Percentiles rank a stretch among this genome's conserved stretches.
phyloP scores from a whole-genome alignment of 2,797 vertebrate species.

The Crypturellus tataupa region DNA sequence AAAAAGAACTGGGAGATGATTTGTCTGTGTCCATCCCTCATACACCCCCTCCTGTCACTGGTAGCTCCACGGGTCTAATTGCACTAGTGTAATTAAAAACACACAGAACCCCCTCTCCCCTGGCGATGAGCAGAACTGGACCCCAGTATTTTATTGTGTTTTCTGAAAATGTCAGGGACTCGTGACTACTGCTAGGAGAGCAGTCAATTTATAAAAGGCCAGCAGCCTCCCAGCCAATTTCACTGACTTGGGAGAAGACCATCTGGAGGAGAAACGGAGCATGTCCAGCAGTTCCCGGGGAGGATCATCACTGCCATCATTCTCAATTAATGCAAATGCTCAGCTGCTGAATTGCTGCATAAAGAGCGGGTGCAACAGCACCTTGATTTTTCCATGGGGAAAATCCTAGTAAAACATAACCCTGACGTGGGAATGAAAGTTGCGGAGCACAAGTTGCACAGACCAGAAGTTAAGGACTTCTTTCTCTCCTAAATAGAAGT shows the following conservation, averaged over 20 bases:
- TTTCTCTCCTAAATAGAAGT: not conserved
- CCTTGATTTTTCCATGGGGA: slow-evolving; percentile 60
- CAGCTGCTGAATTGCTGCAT: slow-evolving; percentile 18
- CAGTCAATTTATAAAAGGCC: slow-evolving; percentile 12
- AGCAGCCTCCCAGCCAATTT: slow-evolving; percentile 27
- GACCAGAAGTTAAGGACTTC: not conserved
- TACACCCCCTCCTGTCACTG: not conserved
- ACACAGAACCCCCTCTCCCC: too few relatives aligned
- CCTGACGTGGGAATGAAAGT: slow-evolving; percentile 2
- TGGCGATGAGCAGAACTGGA: not conserved
- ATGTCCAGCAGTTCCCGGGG: slow-evolving; percentile 33
- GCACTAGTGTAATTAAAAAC: not conserved
- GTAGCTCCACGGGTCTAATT: not conserved
- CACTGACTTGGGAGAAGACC: slow-evolving; percentile 21
- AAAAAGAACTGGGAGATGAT: not conserved
- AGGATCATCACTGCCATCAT: slow-evolving; percentile 48
- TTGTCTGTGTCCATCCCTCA: not conserved
- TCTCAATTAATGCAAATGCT: slow-evolving; percentile 54
- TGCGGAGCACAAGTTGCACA: not conserved
- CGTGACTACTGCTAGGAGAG: not conserved
- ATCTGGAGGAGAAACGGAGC: slow-evolving; percentile 64
- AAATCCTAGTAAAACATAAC: slow-evolving; percentile 4
- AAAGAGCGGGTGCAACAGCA: slow-evolving; percentile 47
- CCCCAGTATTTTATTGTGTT: not conserved
- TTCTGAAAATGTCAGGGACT: not conserved